phyloP scores from a whole-genome alignment of 1,140 invertebrate genomes.

The Drosophila sp. region DNA sequence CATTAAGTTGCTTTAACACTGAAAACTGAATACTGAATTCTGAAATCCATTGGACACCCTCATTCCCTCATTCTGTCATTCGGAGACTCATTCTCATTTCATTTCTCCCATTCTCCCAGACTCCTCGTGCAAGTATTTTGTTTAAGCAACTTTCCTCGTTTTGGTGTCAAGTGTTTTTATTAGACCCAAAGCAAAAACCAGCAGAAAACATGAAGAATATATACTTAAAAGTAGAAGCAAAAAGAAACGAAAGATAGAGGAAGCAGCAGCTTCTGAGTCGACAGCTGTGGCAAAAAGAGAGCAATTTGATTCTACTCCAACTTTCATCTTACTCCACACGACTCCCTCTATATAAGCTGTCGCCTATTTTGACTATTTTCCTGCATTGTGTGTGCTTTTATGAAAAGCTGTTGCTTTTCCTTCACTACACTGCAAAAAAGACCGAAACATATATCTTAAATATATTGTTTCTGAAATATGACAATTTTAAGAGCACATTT shows the following conservation, averaged over 20 bases:
- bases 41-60: constrained; percentile 18
- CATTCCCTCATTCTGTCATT: constrained; percentile 33
- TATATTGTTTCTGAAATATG: no score
- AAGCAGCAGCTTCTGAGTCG: constrained; percentile 25
- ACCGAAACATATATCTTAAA: no score
- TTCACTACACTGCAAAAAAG: no score
- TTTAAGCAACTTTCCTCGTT: constrained; percentile 63
- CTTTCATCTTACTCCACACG: neutral
- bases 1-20: constrained; percentile 32
- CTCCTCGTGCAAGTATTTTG: constrained; percentile 42
- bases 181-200: constrained; percentile 44
- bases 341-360: constrained; percentile 3
- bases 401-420: constrained; percentile 40
- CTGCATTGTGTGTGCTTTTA: constrained; percentile 2
- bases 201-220: constrained; percentile 15
- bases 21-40: no score
- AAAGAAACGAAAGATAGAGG: no score
- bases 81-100: neutral
- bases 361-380: constrained; percentile 30
- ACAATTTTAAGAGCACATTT: no score
- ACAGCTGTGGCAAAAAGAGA: constrained; percentile 36
- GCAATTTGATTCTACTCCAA: neutral
- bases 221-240: constrained; percentile 30
- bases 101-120: neutral
- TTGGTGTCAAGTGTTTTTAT: constrained; percentile 75